Conservation (phyloP, 53 echinoderm and acorn worm genomes). For the Crossaster papposus region DNA sequence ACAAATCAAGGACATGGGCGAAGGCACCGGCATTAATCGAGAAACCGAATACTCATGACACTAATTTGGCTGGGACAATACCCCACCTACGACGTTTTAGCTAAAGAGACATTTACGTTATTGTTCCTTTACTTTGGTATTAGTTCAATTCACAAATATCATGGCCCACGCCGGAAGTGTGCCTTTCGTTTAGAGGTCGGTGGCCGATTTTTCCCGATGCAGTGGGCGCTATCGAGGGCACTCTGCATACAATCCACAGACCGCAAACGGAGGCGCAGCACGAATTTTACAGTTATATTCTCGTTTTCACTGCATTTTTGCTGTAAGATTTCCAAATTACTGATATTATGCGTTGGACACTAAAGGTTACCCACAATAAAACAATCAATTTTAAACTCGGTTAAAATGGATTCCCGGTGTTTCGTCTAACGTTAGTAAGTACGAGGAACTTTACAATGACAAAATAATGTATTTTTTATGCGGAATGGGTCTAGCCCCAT, state of each 20-base stretch:
- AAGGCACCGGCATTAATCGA: background rate
- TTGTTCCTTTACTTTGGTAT: constrained; percentile 13
- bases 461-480: too few relatives aligned
- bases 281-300: background rate
- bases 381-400: too few relatives aligned
- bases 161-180: constrained; percentile 23
- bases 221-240: too few relatives aligned
- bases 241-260: constrained; percentile 31
- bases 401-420: too few relatives aligned
- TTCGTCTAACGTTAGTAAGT: too few relatives aligned
- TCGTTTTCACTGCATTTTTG: too few relatives aligned
- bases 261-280: constrained; percentile 36
- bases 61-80: constrained; percentile 45
- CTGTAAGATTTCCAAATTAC: too few relatives aligned
- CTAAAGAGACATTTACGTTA: constrained; percentile 17
- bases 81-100: constrained; percentile 28
- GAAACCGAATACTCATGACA: constrained; percentile 7
- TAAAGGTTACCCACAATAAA: too few relatives aligned
- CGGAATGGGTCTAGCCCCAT: too few relatives aligned
- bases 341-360: too few relatives aligned
- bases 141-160: constrained; percentile 12
- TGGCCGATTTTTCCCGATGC: constrained; percentile 29
- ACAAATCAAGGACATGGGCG: constrained; percentile 8
- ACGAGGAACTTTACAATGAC: too few relatives aligned
- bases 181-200: background rate